phyloP scores from a whole-genome alignment of 2,113 vertebrate species.

The Lophura nycthemera region DNA sequence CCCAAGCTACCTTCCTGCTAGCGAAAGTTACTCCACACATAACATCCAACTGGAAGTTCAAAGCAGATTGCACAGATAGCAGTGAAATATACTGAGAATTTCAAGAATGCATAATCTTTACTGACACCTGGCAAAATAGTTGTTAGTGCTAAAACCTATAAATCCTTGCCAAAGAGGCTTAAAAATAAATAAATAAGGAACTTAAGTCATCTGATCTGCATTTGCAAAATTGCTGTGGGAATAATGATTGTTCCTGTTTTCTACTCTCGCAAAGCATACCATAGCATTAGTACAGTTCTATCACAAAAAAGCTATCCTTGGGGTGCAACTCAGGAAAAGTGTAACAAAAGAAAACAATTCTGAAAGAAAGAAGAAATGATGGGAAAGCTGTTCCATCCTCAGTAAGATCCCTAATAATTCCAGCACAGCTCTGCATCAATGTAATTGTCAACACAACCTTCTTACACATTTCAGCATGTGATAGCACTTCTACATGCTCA shows the following conservation, averaged over 20 bases:
- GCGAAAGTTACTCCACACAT: neutral
- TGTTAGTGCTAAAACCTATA: conserved; percentile 24
- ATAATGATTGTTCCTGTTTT: neutral
- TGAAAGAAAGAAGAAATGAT: neutral
- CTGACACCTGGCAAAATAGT: conserved; percentile 27
- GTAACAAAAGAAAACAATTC: neutral
- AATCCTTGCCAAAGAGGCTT: conserved; percentile 57
- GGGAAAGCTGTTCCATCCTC: neutral
- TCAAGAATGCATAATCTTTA: conserved; percentile 50
- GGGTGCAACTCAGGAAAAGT: neutral
- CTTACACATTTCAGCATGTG: neutral
- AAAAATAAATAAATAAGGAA: conserved; percentile 52
- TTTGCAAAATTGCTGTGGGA: conserved; percentile 28
- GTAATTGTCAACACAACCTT: neutral
- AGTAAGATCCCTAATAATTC: neutral
- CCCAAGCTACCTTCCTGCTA: neutral
- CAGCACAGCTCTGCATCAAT: neutral
- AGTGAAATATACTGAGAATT: conserved; percentile 34
- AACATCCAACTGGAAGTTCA: neutral
- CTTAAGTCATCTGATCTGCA: conserved; percentile 23
- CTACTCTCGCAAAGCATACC: neutral
- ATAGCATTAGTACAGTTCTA: neutral
- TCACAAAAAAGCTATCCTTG: neutral
- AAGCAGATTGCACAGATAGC: neutral
- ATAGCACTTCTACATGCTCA: neutral